Evolutionary conservation across 2,113 vertebrate species (phyloP).

Genomic region (Neodontobutis hainanensis): DNA sequence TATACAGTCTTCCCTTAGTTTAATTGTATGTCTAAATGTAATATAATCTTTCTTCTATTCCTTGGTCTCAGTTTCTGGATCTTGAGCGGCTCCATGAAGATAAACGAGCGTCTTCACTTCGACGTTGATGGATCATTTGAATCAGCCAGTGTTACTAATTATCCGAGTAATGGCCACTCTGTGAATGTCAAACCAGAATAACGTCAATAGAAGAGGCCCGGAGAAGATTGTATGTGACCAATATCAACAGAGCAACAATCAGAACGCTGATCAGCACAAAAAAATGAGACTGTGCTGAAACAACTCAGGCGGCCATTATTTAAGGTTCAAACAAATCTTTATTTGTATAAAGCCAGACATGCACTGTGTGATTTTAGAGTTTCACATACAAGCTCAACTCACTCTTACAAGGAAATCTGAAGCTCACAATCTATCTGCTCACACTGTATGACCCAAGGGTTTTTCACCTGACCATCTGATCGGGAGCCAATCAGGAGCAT

Average conservation of each 20-base stretch:
- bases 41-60: too few species aligned
- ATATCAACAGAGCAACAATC: slow-evolving; percentile 57
- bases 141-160: slow-evolving; percentile 62
- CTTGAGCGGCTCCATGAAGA: slow-evolving; percentile 46
- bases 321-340: too few species aligned
- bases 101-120: slow-evolving; percentile 59
- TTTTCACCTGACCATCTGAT: too few species aligned
- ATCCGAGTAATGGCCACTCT: slow-evolving; percentile 47
- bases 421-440: too few species aligned
- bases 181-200: slow-evolving; percentile 61
- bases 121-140: slow-evolving; percentile 69
- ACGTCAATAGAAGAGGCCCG: slow-evolving; percentile 61
- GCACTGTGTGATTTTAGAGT: too few species aligned
- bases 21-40: too few species aligned
- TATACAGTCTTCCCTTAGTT: too few species aligned
- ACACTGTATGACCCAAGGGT: too few species aligned
- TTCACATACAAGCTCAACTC: too few species aligned
- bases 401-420: too few species aligned
- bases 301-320: background rate
- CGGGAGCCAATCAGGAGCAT: too few species aligned
- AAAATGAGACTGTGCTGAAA: background rate
- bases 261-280: slow-evolving; percentile 18
- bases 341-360: too few species aligned
- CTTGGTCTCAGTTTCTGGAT: background rate
- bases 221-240: slow-evolving; percentile 72